Base-by-base conservation (phyloP, 2,888 invertebrate genomes). In the Cyaniris semiargus region DNA sequence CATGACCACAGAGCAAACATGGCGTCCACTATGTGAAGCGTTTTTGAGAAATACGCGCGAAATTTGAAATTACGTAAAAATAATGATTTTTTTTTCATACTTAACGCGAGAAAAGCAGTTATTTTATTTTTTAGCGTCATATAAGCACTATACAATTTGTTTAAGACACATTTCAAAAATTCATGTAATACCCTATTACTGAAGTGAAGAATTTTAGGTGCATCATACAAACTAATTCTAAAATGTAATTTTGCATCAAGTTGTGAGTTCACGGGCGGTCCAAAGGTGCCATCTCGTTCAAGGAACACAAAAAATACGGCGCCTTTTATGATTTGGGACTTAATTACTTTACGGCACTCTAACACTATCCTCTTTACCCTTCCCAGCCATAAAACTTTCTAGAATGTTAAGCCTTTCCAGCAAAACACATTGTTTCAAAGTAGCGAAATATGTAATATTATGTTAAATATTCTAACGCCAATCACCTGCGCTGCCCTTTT, bases 351-450 rank as follows among this genome's bases (percentile, higher is more conserved):
- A 92, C 86, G 83, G 85, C 86, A 81, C 82, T 80, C 82, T 80
- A 83, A 83, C 85, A 87, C 83, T 80, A 53, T 34, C 53, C 53
- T 48, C 18, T 79, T 77, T 86, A 90, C 87, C 90, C 89, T 90
- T 92, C 88, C 85, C 85, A 82, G 87, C 83, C 87, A 88, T 93
- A 92, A 90, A 92, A 92, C 92, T 93, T 93, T 92, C 90, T 85
- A 86, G 88, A 88, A 85, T 88, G 87, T 88, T 88, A 85, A 85
- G 85, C 78, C 79, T 81, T 85, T 84, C 83, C 85, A 82, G 83
- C 85, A 84, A 81, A 82, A 82, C 84, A 82, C 81, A 80, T 78
- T 77, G 81, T 83, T 82, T 79, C 77, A 76, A 66, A 21, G 31
- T 31, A 60, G 23, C 23, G 21, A 60, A 60, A 60, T 23, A 60